phyloP scores from a whole-genome alignment of 2,113 vertebrate species.

The Aspidoscelis tigris region DNA sequence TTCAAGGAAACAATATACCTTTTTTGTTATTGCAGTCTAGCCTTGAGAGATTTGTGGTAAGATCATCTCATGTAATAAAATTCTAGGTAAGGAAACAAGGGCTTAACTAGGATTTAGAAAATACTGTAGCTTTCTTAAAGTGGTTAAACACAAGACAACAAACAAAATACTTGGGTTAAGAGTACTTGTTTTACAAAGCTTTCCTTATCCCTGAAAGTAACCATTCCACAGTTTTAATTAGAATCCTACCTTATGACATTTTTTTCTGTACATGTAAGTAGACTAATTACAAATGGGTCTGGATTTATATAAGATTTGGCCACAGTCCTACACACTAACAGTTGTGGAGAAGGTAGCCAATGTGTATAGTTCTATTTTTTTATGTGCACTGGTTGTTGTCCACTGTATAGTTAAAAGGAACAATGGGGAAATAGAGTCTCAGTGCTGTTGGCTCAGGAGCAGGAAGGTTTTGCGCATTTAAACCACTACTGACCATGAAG shows the following conservation, averaged over 20 bases:
- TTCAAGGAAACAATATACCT: constrained; percentile 12
- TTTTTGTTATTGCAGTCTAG: constrained; percentile 15
- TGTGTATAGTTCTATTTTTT: not conserved
- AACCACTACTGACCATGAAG: too few relatives aligned
- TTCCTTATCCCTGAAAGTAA: constrained; percentile 24
- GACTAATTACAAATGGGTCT: constrained; percentile 16
- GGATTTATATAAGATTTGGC: not conserved
- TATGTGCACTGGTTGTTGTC: not conserved
- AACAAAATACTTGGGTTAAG: constrained; percentile 3
- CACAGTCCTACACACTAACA: not conserved
- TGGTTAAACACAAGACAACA: constrained; percentile 7
- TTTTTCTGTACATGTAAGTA: not conserved
- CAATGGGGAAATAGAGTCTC: not conserved
- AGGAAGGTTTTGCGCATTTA: too few relatives aligned
- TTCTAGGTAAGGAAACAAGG: constrained; percentile 25
- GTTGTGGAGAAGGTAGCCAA: not conserved
- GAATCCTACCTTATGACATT: not conserved
- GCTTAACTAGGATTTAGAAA: constrained; percentile 15
- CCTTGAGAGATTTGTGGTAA: constrained; percentile 7
- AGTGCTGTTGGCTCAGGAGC: too few relatives aligned
- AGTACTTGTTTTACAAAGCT: constrained; percentile 13
- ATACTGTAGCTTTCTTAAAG: constrained; percentile 1
- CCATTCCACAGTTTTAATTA: constrained; percentile 9
- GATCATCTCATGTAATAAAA: constrained; percentile 25
- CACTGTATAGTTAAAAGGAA: not conserved